These are phyloP conservation scores for Chironomus tepperi DNA, from an alignment of 1,140 invertebrate genomes.

Conservation along the genomic window DNA sequence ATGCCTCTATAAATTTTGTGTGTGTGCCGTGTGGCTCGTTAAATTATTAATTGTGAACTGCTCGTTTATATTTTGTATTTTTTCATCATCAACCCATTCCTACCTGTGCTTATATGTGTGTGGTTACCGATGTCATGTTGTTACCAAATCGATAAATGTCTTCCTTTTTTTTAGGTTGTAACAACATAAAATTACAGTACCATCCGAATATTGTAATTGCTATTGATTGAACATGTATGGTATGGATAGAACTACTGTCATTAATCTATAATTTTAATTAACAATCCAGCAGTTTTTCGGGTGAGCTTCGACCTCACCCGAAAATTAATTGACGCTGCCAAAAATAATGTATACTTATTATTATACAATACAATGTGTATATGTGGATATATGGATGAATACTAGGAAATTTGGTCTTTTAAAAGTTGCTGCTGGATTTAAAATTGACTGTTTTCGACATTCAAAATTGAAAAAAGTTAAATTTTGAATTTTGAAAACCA, in stretches of 20 bases:
- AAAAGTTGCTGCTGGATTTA: no score
- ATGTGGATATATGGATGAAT: no score
- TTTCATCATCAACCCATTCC: neutral
- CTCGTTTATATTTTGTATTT: neutral
- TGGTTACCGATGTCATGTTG: neutral
- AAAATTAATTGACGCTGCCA: neutral
- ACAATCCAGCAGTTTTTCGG: neutral
- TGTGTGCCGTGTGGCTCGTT: neutral
- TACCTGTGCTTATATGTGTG: neutral
- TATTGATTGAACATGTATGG: neutral
- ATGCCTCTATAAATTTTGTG: neutral
- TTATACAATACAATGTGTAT: no score
- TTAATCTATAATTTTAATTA: slow-evolving; percentile 15
- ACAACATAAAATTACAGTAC: no score
- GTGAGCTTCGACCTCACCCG: neutral
- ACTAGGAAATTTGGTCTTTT: no score
- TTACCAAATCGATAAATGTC: neutral
- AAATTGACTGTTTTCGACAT: no score
- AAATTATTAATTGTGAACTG: neutral
- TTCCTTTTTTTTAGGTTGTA: no score
- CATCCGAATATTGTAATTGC: neutral
- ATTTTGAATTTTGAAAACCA: no score
- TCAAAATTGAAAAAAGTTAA: no score
- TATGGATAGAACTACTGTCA: neutral
- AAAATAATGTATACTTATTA: no score